Base-by-base conservation (phyloP, 2,797 vertebrate genomes). In the Chaunax sp. region DNA sequence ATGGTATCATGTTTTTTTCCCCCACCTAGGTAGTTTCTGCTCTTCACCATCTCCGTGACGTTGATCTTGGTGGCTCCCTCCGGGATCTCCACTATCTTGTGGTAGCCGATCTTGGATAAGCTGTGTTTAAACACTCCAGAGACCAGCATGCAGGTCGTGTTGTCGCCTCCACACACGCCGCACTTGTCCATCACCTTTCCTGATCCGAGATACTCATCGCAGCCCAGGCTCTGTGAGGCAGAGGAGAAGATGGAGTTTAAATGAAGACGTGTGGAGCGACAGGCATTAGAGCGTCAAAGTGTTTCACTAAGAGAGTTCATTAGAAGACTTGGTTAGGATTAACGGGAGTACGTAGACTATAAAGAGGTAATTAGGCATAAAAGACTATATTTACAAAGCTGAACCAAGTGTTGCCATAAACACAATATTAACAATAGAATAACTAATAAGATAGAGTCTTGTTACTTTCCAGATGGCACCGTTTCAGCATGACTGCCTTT, bases 1-100 rank as follows among this genome's bases (percentile, higher is more conserved):
- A 43, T 43, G n/a, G 19, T n/a, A 9, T 18, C 14, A 18, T 5
- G 52, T 61, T 57, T 54, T n/a, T 60, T 35, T 37, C 23, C 84
- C 96, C 92, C 89, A 99, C 98, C 98, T 71, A 99, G 85, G 74
- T 99, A 99, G 92, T 99, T 99, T 85, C 96, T 95, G 92, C 97
- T 99, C 94, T 98, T 99, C 78, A 95, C 66, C 95, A 97, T 97
- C 91, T 99, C 98, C 0, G 97, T 99, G 61, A 99, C 87, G 87
- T 99, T 99, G 93, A 99, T 99, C 90, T 96, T 98, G 56, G 94
- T 98, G 84, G 98, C 97, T 76, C 98, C 97, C 78, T 96, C 94
- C n/a, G 98, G 98, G 75, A 99, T 99, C 92, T 99, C 98, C 43
- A 98, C 91, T n/a, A 99, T 95, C 74, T 97, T 97, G 91, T 99